Percentiles rank a stretch among this genome's conserved stretches.
phyloP scores from a whole-genome alignment of 2,797 vertebrate species.

The Phylloscopus collybita region DNA sequence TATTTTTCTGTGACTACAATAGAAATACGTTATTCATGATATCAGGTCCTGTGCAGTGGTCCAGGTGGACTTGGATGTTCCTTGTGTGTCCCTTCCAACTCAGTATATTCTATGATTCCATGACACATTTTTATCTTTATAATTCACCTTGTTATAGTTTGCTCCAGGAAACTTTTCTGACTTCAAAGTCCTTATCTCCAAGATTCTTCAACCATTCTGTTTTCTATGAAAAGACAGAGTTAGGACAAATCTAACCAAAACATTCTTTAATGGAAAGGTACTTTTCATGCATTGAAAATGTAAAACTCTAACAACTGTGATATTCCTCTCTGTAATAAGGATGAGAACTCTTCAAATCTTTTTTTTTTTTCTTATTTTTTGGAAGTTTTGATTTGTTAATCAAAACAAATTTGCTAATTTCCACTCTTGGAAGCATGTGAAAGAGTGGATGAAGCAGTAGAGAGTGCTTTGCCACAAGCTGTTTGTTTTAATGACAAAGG shows the following conservation, averaged over 20 bases:
- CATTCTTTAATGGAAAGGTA: not conserved
- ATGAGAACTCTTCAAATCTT: not conserved
- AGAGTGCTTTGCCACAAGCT: not conserved
- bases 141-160: not conserved
- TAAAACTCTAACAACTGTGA: not conserved
- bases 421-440: accelerated
- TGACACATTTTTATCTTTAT: not conserved
- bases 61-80: not conserved
- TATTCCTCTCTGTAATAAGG: not conserved
- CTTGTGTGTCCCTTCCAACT: not conserved
- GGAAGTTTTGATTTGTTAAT: not conserved
- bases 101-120: not conserved
- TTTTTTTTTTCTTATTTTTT: not conserved
- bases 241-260: not conserved
- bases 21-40: not conserved
- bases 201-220: not conserved
- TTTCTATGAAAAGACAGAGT: not conserved
- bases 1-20: not conserved
- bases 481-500: not conserved
- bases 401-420: not conserved
- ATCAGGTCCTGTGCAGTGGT: not conserved
- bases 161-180: not conserved
- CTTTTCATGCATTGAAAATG: not conserved
- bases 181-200: not conserved
- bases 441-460: not conserved